Percentiles rank a stretch among this genome's conserved stretches.
These are phyloP conservation scores for Prosapia bicincta DNA, from an alignment of 2,888 invertebrate genomes.

Conservation along the genomic window DNA sequence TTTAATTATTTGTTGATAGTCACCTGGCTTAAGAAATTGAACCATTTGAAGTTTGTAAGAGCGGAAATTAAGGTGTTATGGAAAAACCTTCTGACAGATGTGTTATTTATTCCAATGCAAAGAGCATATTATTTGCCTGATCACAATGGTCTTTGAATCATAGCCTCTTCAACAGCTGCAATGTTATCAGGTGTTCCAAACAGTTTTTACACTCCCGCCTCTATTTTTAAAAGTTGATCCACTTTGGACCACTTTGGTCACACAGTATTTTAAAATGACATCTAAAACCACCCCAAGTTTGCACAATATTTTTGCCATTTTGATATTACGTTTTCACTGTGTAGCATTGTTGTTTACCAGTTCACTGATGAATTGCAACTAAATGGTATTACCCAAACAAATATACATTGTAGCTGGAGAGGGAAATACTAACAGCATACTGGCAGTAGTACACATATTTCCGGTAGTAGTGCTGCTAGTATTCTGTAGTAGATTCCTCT, in stretches of 20 bases:
- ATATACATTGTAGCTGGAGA: too few relatives aligned
- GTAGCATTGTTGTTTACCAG: neutral
- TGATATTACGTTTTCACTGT: neutral
- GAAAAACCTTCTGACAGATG: neutral
- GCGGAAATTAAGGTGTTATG: neutral
- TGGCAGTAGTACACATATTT: too few relatives aligned
- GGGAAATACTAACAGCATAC: too few relatives aligned
- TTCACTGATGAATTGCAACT: neutral
- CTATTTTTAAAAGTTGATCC: neutral
- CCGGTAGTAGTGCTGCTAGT: too few relatives aligned
- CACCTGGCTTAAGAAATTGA: too few relatives aligned
- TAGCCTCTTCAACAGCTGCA: neutral
- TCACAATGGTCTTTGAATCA: neutral
- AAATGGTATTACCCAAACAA: too few relatives aligned
- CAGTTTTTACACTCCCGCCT: neutral
- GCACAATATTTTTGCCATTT: neutral
- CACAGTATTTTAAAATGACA: neutral
- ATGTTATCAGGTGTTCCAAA: neutral
- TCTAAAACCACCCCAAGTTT: neutral
- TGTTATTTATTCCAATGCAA: neutral
- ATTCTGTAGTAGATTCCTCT: too few relatives aligned
- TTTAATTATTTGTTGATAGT: too few relatives aligned
- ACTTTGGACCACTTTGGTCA: neutral
- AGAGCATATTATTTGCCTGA: neutral
- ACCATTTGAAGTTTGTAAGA: neutral